Conservation (phyloP, 1,140 invertebrate species). For the Bradysia coprophila region DNA sequence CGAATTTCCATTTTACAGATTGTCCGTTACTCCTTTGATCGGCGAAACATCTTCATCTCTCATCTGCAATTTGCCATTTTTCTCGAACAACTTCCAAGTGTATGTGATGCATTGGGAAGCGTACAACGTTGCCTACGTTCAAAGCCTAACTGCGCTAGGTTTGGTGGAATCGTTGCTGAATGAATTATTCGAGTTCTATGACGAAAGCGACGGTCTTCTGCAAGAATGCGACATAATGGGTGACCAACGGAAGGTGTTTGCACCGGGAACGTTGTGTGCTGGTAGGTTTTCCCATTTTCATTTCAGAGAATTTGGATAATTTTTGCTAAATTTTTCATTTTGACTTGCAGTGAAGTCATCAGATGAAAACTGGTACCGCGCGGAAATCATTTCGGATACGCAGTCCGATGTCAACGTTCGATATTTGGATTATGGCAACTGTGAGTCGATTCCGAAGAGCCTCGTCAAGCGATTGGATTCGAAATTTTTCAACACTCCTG, state of each 20-base stretch:
- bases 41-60: too few species aligned
- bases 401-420: slow-evolving; percentile 32
- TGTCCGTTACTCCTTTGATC: too few species aligned
- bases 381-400: slow-evolving; percentile 28
- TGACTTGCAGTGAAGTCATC: slow-evolving; percentile 31
- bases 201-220: slow-evolving; percentile 23
- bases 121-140: slow-evolving; percentile 32
- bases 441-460: slow-evolving; percentile 31
- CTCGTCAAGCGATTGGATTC: slow-evolving; percentile 30
- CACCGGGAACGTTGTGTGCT: too few species aligned
- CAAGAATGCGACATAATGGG: too few species aligned
- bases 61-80: background rate
- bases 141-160: too few species aligned
- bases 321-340: too few species aligned
- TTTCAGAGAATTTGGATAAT: too few species aligned
- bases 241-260: too few species aligned
- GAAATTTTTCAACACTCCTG: slow-evolving; percentile 31
- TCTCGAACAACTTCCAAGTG: background rate
- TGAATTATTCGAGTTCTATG: slow-evolving; percentile 35
- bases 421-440: slow-evolving; percentile 63
- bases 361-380: slow-evolving; percentile 50
- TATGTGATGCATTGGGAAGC: slow-evolving; percentile 11
- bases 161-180: slow-evolving; percentile 24
- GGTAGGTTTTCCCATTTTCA: too few species aligned
- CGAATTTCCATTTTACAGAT: too few species aligned